A percentile compares a stretch with the other conserved stretches of the same genome.
These are phyloP conservation scores for Euplexia lucipara DNA, from an alignment of 2,888 invertebrate genomes.

Conservation along the genomic window DNA sequence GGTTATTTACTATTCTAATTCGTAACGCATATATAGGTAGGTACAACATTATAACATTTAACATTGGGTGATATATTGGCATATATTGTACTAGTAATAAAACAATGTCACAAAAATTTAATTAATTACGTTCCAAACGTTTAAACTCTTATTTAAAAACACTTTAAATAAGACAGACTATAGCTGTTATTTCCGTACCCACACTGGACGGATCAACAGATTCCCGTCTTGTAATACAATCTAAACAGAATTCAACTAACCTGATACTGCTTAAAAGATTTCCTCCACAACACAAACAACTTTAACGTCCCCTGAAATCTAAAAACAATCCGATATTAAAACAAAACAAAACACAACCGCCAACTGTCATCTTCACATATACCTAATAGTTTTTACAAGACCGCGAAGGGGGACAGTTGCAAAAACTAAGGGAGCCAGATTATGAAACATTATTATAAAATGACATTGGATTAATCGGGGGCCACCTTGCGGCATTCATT, in stretches of 20 bases:
- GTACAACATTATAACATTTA: no score
- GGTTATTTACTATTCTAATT: no score
- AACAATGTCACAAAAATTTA: no score
- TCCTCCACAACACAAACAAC: slow-evolving; percentile 45
- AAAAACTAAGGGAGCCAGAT: slow-evolving; percentile 72
- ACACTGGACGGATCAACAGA: background rate
- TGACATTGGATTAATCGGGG: slow-evolving; percentile 85
- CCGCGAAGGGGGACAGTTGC: slow-evolving; percentile 62
- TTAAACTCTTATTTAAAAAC: no score
- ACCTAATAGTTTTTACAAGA: slow-evolving; percentile 66
- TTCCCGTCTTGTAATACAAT: slow-evolving; percentile 11
- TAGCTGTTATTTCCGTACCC: no score
- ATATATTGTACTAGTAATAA: no score
- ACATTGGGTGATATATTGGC: no score
- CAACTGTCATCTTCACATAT: slow-evolving; percentile 78
- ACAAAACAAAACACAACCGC: slow-evolving; percentile 49
- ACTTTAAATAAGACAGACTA: no score
- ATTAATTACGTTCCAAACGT: no score
- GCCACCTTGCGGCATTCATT: slow-evolving; percentile 88
- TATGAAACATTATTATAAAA: slow-evolving; percentile 80
- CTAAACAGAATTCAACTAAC: slow-evolving; percentile 4
- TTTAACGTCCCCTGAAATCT: slow-evolving; percentile 31
- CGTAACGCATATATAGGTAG: no score
- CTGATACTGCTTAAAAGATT: slow-evolving; percentile 52
- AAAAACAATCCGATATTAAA: slow-evolving; percentile 61